Percentiles rank a stretch among this genome's conserved stretches.
Evolutionary conservation across 92 coral and sea anemone species (phyloP).

Genomic region (Epizoanthus stellaris): DNA sequence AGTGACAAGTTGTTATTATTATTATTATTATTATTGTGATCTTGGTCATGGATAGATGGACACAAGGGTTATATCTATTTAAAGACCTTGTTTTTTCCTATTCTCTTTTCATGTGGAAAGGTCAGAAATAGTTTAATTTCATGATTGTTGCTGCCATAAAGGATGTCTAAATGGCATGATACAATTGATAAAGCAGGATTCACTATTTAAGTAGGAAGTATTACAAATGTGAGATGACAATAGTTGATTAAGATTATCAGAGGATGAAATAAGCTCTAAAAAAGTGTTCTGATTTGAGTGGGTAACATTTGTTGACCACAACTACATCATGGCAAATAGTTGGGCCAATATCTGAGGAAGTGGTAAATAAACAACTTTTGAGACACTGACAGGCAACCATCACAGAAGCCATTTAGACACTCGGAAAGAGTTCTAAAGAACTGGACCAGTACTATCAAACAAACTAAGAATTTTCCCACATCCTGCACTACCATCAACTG

Average conservation of each 20-base stretch:
- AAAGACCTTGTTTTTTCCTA: too few relatives aligned
- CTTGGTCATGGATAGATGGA: too few relatives aligned
- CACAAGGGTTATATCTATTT: too few relatives aligned
- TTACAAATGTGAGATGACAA: neutral
- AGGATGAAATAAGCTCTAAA: neutral
- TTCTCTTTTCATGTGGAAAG: too few relatives aligned
- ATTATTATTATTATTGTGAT: too few relatives aligned
- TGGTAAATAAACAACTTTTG: neutral
- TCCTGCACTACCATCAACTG: neutral
- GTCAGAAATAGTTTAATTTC: too few relatives aligned
- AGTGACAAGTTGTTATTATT: too few relatives aligned
- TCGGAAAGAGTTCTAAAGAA: too few relatives aligned
- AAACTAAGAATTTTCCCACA: neutral
- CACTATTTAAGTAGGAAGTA: neutral
- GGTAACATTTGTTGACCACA: neutral
- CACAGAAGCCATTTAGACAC: too few relatives aligned
- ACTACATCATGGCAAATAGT: neutral
- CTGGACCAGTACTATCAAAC: too few relatives aligned
- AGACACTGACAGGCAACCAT: neutral
- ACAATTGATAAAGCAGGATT: neutral
- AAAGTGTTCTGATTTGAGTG: neutral
- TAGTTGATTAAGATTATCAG: neutral
- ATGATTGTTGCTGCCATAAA: too few relatives aligned
- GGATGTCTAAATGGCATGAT: too few relatives aligned
- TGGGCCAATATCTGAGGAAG: slow-evolving; percentile 19